These are phyloP conservation scores for Pterocles gutturalis DNA, from an alignment of 2,113 vertebrate genomes.

Conservation along the genomic window DNA sequence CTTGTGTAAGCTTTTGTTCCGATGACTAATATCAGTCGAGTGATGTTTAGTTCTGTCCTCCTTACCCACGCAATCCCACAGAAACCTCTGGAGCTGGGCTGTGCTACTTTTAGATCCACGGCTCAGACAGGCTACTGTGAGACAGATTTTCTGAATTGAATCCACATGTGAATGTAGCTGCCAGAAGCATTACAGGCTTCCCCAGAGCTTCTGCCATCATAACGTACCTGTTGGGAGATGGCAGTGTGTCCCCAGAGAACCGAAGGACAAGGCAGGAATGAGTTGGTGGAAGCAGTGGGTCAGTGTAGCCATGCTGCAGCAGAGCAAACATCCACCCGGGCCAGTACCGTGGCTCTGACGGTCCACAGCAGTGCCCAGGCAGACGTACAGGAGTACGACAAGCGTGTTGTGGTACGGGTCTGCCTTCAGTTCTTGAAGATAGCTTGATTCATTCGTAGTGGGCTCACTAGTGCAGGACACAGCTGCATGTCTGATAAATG, in stretches of 20 bases:
- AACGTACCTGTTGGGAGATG: rapidly evolving
- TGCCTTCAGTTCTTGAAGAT: not conserved
- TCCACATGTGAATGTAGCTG: not conserved
- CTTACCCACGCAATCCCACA: rapidly evolving
- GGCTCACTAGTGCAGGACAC: not conserved
- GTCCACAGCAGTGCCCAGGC: rapidly evolving
- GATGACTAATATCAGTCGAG: rapidly evolving
- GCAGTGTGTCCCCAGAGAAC: rapidly evolving
- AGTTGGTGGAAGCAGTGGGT: not conserved
- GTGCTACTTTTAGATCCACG: rapidly evolving
- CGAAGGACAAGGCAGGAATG: rapidly evolving
- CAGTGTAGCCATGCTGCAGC: rapidly evolving
- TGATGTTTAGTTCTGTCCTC: not conserved
- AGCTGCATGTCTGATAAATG: not conserved
- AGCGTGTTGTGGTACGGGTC: rapidly evolving
- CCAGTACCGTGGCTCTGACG: rapidly evolving
- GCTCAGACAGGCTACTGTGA: not conserved
- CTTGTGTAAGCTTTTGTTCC: not conserved
- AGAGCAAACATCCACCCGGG: rapidly evolving
- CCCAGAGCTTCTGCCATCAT: not conserved
- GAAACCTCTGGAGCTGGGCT: not conserved
- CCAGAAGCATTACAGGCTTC: not conserved
- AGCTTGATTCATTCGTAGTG: rapidly evolving
- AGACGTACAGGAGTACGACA: rapidly evolving
- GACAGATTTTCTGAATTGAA: not conserved